Percentiles rank a stretch among this genome's conserved stretches.
Conservation (phyloP, 2,888 invertebrate genomes). For the Sinohyriopsis cumingii region DNA sequence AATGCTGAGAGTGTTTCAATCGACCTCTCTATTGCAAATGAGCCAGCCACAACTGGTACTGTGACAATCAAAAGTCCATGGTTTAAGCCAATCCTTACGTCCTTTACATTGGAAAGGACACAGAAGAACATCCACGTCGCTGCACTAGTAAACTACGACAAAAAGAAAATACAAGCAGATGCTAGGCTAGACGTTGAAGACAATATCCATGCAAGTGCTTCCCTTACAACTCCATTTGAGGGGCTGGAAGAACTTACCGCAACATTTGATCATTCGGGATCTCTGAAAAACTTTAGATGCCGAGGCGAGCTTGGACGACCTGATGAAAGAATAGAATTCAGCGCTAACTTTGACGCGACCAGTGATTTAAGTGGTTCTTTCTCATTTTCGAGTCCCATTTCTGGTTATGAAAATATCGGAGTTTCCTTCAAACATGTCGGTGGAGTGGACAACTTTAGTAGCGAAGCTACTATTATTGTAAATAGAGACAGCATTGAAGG, state of each 20-base stretch:
- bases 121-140: constrained; percentile 14
- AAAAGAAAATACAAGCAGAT: constrained; percentile 11
- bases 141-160: constrained; percentile 11
- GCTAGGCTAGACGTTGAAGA: constrained; percentile 4
- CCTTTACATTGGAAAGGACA: too few relatives aligned
- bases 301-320: constrained; percentile 19
- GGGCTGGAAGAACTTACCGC: constrained; percentile 28
- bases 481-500: too few relatives aligned
- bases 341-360: constrained; percentile 9
- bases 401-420: constrained; percentile 18
- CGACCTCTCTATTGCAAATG: too few relatives aligned
- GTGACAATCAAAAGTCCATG: too few relatives aligned
- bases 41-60: too few relatives aligned
- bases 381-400: too few relatives aligned
- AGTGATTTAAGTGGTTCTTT: too few relatives aligned
- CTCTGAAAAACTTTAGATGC: constrained; percentile 13
- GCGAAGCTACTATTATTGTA: constrained; percentile 6
- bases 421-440: constrained; percentile 34
- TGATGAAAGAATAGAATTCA: constrained; percentile 20
- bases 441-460: constrained; percentile 24
- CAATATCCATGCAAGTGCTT: constrained; percentile 22
- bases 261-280: constrained; percentile 33
- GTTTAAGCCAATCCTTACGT: too few relatives aligned
- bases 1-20: too few relatives aligned
- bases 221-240: constrained; percentile 37